These are phyloP conservation scores for Battus philenor DNA, from an alignment of 1,140 invertebrate genomes.

Conservation along the genomic window DNA sequence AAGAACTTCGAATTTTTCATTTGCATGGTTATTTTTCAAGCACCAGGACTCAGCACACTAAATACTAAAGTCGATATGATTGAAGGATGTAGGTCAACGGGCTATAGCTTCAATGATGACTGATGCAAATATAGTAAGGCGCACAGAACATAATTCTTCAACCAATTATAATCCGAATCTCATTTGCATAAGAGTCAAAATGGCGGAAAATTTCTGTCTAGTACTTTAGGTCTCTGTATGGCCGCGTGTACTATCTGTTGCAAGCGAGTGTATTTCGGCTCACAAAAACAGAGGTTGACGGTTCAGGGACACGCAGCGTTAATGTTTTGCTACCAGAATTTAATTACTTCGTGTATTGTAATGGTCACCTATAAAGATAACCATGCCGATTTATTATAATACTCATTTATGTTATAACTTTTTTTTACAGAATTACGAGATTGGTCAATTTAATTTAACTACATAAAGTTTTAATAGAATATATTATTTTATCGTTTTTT, in stretches of 20 bases:
- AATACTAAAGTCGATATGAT: conserved; percentile 41
- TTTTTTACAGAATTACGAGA: too few relatives aligned
- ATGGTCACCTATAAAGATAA: neutral
- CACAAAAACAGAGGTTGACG: conserved; percentile 29
- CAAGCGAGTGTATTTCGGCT: conserved; percentile 30
- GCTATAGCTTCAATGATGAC: conserved; percentile 27
- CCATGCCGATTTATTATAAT: too few relatives aligned
- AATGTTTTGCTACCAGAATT: conserved; percentile 37
- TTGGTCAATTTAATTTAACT: too few relatives aligned
- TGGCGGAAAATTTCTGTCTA: conserved; percentile 17
- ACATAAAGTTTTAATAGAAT: too few relatives aligned
- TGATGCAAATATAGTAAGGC: conserved; percentile 17
- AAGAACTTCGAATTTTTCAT: conserved; percentile 55
- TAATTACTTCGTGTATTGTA: conserved; percentile 28
- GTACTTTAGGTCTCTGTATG: conserved; percentile 12
- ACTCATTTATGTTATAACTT: too few relatives aligned
- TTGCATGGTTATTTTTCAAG: conserved; percentile 59
- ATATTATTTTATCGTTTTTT: too few relatives aligned
- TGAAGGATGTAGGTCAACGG: conserved; percentile 64
- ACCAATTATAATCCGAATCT: conserved; percentile 17
- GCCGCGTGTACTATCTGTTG: conserved; percentile 25
- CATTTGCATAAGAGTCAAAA: conserved; percentile 19
- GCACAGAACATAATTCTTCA: conserved; percentile 10
- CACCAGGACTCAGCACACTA: conserved; percentile 39
- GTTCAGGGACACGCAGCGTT: conserved; percentile 35